Evolutionary conservation across 23 tunicate genomes (phyloP).

Genomic region (Trididemnum nubilum): DNA sequence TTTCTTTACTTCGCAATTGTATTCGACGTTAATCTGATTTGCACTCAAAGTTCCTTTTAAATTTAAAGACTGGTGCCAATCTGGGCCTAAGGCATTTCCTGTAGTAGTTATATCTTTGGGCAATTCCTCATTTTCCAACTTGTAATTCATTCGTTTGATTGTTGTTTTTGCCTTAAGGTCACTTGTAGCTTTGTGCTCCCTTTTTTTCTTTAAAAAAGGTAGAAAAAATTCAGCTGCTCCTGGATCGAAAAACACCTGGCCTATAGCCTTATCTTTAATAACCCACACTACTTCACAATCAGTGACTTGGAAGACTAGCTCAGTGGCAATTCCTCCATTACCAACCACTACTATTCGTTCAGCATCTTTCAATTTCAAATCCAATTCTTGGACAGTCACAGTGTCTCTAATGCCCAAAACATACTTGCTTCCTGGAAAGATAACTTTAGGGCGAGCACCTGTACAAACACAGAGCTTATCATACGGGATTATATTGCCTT

Average conservation of each 20-base stretch:
- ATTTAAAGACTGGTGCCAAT: conserved; percentile 66
- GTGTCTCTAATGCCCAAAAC: conserved; percentile 88
- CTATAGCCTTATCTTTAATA: conserved; percentile 73
- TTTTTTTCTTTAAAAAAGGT: conserved; percentile 36
- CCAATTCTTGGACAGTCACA: conserved; percentile 59
- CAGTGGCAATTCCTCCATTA: conserved; percentile 92
- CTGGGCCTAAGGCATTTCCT: conserved; percentile 92
- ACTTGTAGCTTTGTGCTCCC: not conserved
- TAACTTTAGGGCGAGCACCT: conserved; percentile 68
- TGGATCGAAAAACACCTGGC: conserved; percentile 78
- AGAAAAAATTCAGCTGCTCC: conserved; percentile 89
- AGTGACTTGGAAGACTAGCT: conserved; percentile 66
- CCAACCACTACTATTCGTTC: conserved; percentile 74
- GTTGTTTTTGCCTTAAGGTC: conserved; percentile 1
- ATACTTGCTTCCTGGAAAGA: conserved; percentile 44
- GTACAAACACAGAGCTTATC: conserved; percentile 80
- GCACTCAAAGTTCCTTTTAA: conserved; percentile 21
- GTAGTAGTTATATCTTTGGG: not conserved
- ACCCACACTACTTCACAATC: conserved; percentile 79
- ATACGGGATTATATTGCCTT: conserved; percentile 27
- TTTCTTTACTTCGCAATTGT: conserved; percentile 52
- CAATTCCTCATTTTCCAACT: conserved; percentile 4
- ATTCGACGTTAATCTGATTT: conserved; percentile 36
- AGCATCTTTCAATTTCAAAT: conserved; percentile 31
- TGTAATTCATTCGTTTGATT: conserved; percentile 47